phyloP scores from a whole-genome alignment of 2,888 invertebrate genomes.

The Aromia moschata region DNA sequence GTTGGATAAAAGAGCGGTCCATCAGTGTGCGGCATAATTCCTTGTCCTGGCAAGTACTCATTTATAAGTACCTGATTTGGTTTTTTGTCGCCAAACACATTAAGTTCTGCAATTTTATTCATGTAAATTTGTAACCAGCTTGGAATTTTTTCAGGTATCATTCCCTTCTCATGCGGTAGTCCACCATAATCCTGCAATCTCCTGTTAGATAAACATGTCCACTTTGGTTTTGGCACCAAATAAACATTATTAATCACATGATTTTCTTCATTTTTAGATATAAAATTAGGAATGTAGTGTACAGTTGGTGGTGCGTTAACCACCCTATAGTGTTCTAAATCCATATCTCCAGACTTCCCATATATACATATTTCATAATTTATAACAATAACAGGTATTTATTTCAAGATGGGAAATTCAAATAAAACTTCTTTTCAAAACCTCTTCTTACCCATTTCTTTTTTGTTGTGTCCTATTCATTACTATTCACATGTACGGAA shows the following conservation, averaged over 20 bases:
- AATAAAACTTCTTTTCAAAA: too few species aligned
- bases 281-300: constrained; percentile 88
- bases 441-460: too few species aligned
- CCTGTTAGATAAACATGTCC: constrained; percentile 91
- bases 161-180: constrained; percentile 89
- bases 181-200: constrained; percentile 99
- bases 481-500: too few species aligned
- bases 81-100: constrained; percentile 75
- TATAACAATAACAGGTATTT: too few species aligned
- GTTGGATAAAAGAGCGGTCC: constrained; percentile 93
- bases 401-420: too few species aligned
- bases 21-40: constrained; percentile 97
- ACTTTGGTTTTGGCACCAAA: constrained; percentile 88
- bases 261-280: constrained; percentile 77
- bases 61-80: constrained; percentile 96
- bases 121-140: constrained; percentile 81
- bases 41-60: constrained; percentile 93
- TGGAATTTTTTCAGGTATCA: constrained; percentile 92
- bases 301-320: constrained; percentile 70
- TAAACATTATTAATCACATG: constrained; percentile 78
- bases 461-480: too few species aligned
- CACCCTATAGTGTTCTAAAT: constrained; percentile 48
- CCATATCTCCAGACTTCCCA: too few species aligned
- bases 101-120: constrained; percentile 73
- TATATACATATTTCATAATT: too few species aligned